Evolutionary conservation across 2,888 invertebrate genomes (phyloP), one percentile per base, ranked within the genome.

Genomic region (Eupeodes luniger): DNA sequence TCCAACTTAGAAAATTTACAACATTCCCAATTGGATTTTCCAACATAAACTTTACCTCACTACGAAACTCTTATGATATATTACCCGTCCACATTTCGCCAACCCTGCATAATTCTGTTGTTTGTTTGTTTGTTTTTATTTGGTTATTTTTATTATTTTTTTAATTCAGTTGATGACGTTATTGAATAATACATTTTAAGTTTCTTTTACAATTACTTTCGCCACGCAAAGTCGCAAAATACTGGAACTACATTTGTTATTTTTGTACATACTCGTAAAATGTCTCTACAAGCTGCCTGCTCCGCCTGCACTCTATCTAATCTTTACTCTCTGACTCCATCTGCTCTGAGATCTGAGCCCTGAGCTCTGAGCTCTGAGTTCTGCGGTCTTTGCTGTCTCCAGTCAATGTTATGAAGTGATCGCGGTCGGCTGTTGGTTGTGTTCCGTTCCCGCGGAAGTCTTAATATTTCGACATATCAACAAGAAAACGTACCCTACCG

Each of bases 321-420:
- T 40, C 40, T 40, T 40, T 61, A 40, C 14, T 19, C 55, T 19
- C 64, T 44, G 27, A 27, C 59, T 64, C 55, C 55, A 55, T 16
- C 51, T 6, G n/a, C 27, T 27, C 27, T 27, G 27, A 27, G 27
- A 27, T 27, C 27, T 1, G 27, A 19, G 19, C 19, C 36, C 36
- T 36, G 36, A 7, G 40, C 40, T 40, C 40, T 40, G 6, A 40
- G 40, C 40, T 40, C 40, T 9, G 1, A 40, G 6, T 0, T 40
- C 9, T 40, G 40, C 40, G 6, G 40, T 40, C 40, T 40, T 5
- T 40, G 40, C 6, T 40, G 10, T 64, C 81, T 78, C 66, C 74
- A 89, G 89, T 89, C 72, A 89, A 89, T 85, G 89, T 85, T 89
- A 85, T 89, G 81, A 89, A 89, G 85, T 89, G 89, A 89, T 89